Evolutionary conservation across 2,888 invertebrate species (phyloP).

Genomic region (Aphidius colemani): DNA sequence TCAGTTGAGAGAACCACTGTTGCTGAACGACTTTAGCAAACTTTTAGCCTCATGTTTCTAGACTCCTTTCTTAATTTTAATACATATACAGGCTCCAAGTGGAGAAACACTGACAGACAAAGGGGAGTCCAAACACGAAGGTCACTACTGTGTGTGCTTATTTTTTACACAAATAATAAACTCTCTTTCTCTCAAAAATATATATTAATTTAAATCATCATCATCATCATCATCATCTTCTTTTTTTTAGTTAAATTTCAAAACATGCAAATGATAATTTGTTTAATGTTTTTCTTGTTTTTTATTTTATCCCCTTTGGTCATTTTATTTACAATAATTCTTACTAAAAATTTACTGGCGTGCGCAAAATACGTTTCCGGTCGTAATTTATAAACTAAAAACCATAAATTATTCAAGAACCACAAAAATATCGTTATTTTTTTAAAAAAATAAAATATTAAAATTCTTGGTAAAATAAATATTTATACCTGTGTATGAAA

Average conservation of each 20-base stretch:
- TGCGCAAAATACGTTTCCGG: conserved; percentile 3
- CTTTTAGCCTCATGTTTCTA: neutral
- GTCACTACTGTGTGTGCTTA: conserved; percentile 27
- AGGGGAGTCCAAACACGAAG: conserved; percentile 31
- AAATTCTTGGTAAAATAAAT: too few relatives aligned
- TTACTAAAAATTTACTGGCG: neutral
- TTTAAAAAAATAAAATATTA: too few relatives aligned
- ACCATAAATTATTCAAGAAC: neutral
- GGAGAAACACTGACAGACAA: conserved; percentile 35
- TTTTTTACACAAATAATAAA: conserved; percentile 32
- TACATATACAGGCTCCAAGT: too few relatives aligned
- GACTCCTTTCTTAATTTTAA: too few relatives aligned
- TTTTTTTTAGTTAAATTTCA: too few relatives aligned
- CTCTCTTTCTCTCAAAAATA: conserved; percentile 16
- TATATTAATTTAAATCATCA: conserved; percentile 28
- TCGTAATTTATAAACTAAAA: conserved; percentile 7
- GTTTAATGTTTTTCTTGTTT: too few relatives aligned
- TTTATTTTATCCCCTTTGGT: neutral
- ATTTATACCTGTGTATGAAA: too few relatives aligned
- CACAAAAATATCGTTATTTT: neutral
- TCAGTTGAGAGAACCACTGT: conserved; percentile 31
- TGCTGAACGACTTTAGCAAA: conserved; percentile 1
- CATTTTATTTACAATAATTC: neutral
- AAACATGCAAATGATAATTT: too few relatives aligned
- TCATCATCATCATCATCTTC: too few relatives aligned